These are phyloP conservation scores for Crocodylus rhombifer DNA, from an alignment of 2,797 vertebrate species.

Conservation along the genomic window DNA sequence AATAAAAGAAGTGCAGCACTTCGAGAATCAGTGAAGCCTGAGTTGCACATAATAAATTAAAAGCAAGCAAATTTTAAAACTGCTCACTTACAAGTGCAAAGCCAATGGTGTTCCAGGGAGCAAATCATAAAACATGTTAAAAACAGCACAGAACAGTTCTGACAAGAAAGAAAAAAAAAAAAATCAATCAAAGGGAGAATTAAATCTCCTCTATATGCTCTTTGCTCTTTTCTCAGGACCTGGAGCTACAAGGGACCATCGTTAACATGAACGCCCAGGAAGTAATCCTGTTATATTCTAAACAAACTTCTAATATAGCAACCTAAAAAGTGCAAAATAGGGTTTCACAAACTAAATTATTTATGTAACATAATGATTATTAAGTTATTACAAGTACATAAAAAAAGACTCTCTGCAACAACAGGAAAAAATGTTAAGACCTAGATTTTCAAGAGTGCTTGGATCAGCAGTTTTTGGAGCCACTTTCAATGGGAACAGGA, in stretches of 20 bases:
- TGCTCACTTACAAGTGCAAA: neutral
- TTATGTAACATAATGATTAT: neutral
- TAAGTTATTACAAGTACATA: neutral
- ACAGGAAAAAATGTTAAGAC: neutral
- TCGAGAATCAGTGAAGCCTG: neutral
- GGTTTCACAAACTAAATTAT: neutral
- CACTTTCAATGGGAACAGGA: neutral
- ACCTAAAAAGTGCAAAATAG: neutral
- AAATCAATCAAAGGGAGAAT: neutral
- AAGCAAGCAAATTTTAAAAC: neutral
- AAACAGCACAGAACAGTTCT: neutral
- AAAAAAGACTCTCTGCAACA: neutral
- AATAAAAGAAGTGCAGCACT: neutral
- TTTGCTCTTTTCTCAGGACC: neutral
- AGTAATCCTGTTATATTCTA: neutral
- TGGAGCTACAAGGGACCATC: neutral
- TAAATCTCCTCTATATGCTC: neutral
- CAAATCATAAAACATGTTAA: neutral
- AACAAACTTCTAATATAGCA: neutral
- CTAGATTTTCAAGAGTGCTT: neutral
- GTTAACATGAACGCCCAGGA: neutral
- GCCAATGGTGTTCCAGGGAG: neutral
- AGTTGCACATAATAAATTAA: neutral
- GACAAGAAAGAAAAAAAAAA: neutral
- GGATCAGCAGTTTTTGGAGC: neutral